A percentile compares a stretch with the other conserved stretches of the same genome.
phyloP scores from a whole-genome alignment of 2,888 invertebrate genomes.

The Crematogaster levior region DNA sequence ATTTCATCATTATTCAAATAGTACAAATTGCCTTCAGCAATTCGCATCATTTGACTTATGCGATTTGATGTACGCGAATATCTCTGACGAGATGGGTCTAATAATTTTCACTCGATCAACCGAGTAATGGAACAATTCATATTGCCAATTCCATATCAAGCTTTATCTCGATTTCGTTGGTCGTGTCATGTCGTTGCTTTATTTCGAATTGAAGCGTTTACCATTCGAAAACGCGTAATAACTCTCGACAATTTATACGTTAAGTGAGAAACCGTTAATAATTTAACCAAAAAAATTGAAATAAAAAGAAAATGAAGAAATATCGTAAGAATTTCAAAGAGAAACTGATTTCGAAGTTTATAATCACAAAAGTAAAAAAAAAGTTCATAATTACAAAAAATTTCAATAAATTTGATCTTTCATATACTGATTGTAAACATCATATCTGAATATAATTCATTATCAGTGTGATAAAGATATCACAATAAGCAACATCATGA shows the following conservation, averaged over 20 bases:
- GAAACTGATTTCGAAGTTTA: background rate
- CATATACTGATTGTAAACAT: background rate
- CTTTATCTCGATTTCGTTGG: background rate
- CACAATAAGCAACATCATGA: background rate
- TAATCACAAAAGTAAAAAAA: too few relatives aligned
- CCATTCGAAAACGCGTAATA: background rate
- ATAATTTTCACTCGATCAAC: conserved; percentile 25
- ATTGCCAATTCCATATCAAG: background rate
- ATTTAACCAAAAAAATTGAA: background rate
- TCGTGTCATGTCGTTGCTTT: background rate
- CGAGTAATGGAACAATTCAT: conserved; percentile 27
- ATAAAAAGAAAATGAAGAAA: background rate
- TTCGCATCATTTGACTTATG: background rate
- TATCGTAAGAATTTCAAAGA: background rate
- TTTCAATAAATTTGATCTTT: background rate
- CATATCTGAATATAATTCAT: background rate
- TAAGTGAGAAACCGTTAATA: background rate
- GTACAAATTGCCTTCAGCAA: background rate
- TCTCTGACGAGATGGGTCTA: background rate
- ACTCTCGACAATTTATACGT: background rate
- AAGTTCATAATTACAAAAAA: background rate
- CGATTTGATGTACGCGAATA: background rate
- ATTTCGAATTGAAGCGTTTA: background rate
- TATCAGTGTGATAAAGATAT: too few relatives aligned
- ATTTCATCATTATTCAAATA: background rate